A percentile compares a stretch with the other conserved stretches of the same genome.
Conservation (phyloP, 2,113 vertebrate species). For the Nothoprocta pentlandii region DNA sequence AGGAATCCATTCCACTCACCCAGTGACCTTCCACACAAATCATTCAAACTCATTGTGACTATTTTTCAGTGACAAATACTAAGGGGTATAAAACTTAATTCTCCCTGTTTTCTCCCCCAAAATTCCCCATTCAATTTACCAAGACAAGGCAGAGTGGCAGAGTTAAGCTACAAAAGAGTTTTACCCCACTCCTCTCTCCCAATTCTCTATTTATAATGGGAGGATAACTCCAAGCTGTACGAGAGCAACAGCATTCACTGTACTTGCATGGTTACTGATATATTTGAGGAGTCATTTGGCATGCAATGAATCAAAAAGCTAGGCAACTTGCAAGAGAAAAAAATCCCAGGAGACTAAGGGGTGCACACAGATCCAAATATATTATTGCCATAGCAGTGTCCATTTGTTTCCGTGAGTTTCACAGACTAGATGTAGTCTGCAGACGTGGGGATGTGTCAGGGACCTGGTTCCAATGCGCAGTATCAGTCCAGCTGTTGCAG, state of each 20-base stretch:
- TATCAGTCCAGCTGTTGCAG: not conserved
- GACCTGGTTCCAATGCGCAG: not conserved
- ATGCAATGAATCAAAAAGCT: not conserved
- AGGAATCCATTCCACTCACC: not conserved
- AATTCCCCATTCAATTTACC: not conserved
- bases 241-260: not conserved
- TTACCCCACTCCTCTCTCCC: not conserved
- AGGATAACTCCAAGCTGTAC: not conserved
- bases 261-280: not conserved
- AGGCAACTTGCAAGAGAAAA: not conserved
- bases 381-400: not conserved
- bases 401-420: not conserved
- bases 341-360: not conserved
- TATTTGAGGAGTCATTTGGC: not conserved
- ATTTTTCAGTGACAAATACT: not conserved
- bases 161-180: not conserved
- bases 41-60: not conserved
- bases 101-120: not conserved
- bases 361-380: not conserved
- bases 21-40: not conserved
- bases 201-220: not conserved
- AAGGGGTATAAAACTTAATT: not conserved
- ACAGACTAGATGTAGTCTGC: not conserved
- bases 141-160: not conserved
- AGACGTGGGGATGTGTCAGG: slow-evolving; percentile 16